These are phyloP conservation scores for Drosophila neotestacea DNA, from an alignment of 2,888 invertebrate species.

Conservation along the genomic window DNA sequence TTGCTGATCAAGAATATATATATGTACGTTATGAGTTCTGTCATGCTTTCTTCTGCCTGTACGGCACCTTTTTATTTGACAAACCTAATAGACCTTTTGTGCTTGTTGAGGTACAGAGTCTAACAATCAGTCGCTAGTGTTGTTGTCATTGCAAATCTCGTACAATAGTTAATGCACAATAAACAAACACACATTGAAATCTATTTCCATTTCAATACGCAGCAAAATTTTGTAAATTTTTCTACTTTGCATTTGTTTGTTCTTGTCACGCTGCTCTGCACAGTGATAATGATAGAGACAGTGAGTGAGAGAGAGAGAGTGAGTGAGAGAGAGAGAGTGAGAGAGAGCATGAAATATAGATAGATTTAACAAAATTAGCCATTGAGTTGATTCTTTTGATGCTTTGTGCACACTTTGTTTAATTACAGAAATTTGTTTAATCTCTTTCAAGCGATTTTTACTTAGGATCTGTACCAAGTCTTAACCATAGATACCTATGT, in stretches of 20 bases:
- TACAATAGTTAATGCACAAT: conserved; percentile 48
- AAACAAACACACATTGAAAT: conserved; percentile 45
- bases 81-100: too few species aligned
- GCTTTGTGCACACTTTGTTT: conserved; percentile 36
- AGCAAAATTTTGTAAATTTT: conserved; percentile 40
- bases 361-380: conserved; percentile 47
- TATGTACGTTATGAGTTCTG: too few species aligned
- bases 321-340: not conserved
- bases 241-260: conserved; percentile 47
- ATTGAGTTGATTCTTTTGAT: conserved; percentile 45
- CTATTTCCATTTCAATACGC: conserved; percentile 76
- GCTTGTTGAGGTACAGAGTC: too few species aligned
- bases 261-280: conserved; percentile 77
- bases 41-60: too few species aligned
- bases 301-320: not conserved
- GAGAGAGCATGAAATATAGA: not conserved
- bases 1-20: too few species aligned
- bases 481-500: not conserved
- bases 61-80: too few species aligned
- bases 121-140: conserved; percentile 10
- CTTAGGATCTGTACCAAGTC: not conserved
- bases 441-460: not conserved
- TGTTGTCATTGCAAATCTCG: conserved; percentile 48
- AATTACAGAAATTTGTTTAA: conserved; percentile 33
- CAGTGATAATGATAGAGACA: conserved; percentile 30